Conservation (phyloP, 2,113 vertebrate genomes). For the Aspiorhynchus laticeps region DNA sequence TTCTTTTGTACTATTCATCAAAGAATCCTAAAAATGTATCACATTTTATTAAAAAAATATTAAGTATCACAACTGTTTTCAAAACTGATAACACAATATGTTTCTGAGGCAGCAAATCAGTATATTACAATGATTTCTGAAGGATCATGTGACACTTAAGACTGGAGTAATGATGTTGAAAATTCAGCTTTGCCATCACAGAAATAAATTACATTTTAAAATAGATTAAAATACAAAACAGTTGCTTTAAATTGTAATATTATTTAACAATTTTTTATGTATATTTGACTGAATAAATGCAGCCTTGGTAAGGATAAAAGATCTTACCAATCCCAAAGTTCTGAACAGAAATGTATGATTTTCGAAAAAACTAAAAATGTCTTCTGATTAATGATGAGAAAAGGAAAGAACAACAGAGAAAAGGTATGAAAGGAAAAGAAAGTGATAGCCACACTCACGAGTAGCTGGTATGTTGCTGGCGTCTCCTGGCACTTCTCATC, state of each 20-base stretch:
- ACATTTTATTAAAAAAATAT: neutral
- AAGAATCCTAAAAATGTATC: neutral
- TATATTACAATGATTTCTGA: neutral
- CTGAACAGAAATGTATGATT: neutral
- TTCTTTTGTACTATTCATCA: neutral
- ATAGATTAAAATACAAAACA: neutral
- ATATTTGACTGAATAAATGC: neutral
- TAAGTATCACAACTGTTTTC: neutral
- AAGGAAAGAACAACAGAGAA: neutral
- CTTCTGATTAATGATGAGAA: neutral
- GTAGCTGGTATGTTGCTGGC: conserved; percentile 91
- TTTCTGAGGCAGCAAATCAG: neutral
- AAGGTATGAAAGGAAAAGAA: neutral
- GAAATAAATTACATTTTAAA: neutral
- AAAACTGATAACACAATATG: neutral
- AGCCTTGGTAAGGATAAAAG: neutral
- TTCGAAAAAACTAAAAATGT: neutral
- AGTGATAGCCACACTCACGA: conserved; percentile 76
- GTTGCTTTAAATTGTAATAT: neutral
- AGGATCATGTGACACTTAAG: neutral
- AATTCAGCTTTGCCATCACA: neutral
- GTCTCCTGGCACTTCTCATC: conserved; percentile 87
- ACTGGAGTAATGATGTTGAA: neutral
- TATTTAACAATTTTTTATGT: neutral
- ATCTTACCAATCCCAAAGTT: neutral